Base-by-base conservation (phyloP, 2,113 vertebrate genomes). In the Myrmecophaga tridactyla region DNA sequence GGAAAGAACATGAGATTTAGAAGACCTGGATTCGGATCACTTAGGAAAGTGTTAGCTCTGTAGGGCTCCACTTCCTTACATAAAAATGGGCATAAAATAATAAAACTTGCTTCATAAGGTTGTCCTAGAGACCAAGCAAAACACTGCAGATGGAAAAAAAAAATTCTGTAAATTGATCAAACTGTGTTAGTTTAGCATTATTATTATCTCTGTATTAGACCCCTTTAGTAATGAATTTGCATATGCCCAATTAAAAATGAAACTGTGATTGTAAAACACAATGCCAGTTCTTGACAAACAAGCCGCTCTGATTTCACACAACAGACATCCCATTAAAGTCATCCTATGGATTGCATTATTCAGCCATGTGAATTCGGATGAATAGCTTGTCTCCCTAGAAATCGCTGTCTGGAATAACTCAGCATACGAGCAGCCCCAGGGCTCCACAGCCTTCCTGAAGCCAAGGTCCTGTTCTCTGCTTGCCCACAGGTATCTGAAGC, bases 181-280 rank as follows among this genome's bases (percentile, higher is more conserved):
- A 43, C 39, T 10, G 0, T 62, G 25, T 53, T 48, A 29, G 27
- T 83, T 84, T 73, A 94, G 65, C 14, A 87, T 25, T 53, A 82
- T 41, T 87, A 75, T 75, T 76, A 88, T 89, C 62, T 81, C 77
- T 53, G 29, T 15, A 29, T 86, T 91, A 75, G 11, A 43, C 7
- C 10, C 58, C 78, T 87, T 85, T 62, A 82, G 65, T 43, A 84
- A 76, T 58, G 51, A 21, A 23, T 18, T 63, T 53, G 48, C 80
- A 53, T n/a, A 67, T 20, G 58, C 25, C 31, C 85, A 51, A 36
- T 15, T 96, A 60, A 78, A 86, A 95, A 67, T 84, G 43, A 89
- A 93, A 95, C 23, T 48, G 51, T 46, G 36, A 63, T 39, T 60
- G 3, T 82, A 93, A 93, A 91, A 90, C 27, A 4, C 43, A 86